Evolutionary conservation across 2,113 vertebrate genomes (phyloP), one percentile per base, ranked within the genome.

Genomic region (Craseonycteris thonglongyai): DNA sequence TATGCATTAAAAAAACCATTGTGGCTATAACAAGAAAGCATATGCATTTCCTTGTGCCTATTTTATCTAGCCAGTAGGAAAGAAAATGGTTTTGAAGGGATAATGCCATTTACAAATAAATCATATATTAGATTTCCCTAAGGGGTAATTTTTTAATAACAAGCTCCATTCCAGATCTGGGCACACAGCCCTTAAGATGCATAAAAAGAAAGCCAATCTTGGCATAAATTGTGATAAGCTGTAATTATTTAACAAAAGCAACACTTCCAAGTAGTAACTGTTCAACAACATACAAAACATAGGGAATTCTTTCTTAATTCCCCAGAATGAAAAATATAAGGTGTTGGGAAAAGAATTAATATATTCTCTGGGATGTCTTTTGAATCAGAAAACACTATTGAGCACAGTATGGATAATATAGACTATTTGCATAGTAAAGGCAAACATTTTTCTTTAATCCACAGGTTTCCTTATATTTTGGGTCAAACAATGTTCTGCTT

Each of bases 121-220:
- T 10, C 56, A 13, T 79, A 49, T 87, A 96, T 96, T 94, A 94
- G 3, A 86, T 90, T 94, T 90, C 95, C 66, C 91, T 79, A 74
- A 72, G 79, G 82, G 42, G 4, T 42, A 80, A 80, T 85, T 93
- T 94, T 93, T 94, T 88, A 88, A 93, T 95, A 96, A 93, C 72
- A 95, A 24, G 69, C 68, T 78, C 54, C 66, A 75, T 45, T 97
- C 81, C 93, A 95, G 95, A 93, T 97, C 97, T 97, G 94, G 96
- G 94, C 97, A 97, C 94, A 91, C 63, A 95, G 96, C 72, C 89
- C 71, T 95, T 76, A 91, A 92, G 95, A 93, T 84, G 38, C 76
- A 97, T 95, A 97, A 97, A 97, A 94, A 95, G 95, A 97, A 97
- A 96, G 74, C 92, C 95, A 95, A 82, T 97, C 83, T 97, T 98